Conservation (phyloP, 2,888 invertebrate species). For the Stenurella melanura region DNA sequence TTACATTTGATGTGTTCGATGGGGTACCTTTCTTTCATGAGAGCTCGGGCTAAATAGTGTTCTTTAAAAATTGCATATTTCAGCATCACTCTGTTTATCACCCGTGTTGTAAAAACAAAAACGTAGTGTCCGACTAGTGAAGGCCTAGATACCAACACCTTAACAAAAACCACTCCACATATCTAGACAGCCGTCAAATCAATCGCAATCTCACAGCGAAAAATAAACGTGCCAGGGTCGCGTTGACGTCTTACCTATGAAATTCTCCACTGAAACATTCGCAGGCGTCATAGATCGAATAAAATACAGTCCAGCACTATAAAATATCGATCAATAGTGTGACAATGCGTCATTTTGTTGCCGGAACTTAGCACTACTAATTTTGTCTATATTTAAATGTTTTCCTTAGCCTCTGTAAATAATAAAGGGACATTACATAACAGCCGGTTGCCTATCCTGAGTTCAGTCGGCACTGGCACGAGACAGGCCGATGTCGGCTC, state of each 20-base stretch:
- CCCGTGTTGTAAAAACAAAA: background rate
- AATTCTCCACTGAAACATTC: constrained; percentile 13
- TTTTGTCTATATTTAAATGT: constrained; percentile 66
- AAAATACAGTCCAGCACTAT: constrained; percentile 13
- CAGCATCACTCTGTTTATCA: background rate
- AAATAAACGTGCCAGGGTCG: constrained; percentile 36
- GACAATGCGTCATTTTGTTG: constrained; percentile 52
- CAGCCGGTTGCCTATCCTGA: constrained; percentile 67
- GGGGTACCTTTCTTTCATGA: too few relatives aligned
- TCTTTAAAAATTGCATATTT: background rate
- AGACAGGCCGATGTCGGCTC: constrained; percentile 64
- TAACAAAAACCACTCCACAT: constrained; percentile 5
- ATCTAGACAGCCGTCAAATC: constrained; percentile 28
- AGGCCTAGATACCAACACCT: background rate
- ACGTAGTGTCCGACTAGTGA: background rate
- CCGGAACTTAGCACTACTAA: constrained; percentile 61
- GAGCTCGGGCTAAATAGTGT: too few relatives aligned
- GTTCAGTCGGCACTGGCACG: constrained; percentile 42
- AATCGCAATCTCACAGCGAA: constrained; percentile 26
- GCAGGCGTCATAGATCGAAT: background rate
- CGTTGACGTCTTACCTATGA: constrained; percentile 28
- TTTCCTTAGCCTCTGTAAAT: constrained; percentile 65
- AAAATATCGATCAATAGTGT: constrained; percentile 40
- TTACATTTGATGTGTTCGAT: too few relatives aligned
- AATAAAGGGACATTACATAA: constrained; percentile 69